These are phyloP conservation scores for Hexactinellida sp. DNA, from an alignment of 37 sponge, comb jelly and placozoan genomes.

Conservation along the genomic window DNA sequence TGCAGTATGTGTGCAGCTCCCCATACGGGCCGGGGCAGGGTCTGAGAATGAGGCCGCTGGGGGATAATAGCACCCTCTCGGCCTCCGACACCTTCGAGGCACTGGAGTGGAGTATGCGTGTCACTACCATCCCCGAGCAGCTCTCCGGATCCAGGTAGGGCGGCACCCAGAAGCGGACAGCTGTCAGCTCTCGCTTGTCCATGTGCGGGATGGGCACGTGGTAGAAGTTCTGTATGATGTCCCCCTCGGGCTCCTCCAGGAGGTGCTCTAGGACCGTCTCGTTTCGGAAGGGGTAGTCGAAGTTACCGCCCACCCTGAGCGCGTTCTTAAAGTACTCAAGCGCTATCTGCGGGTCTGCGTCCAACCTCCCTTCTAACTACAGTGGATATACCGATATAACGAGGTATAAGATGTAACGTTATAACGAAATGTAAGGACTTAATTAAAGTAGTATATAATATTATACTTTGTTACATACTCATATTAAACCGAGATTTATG, in stretches of 20 bases:
- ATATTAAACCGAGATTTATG: no score
- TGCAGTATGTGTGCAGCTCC: slow-evolving; percentile 30
- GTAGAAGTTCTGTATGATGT: background rate
- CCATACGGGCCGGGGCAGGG: background rate
- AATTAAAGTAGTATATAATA: no score
- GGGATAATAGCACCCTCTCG: background rate
- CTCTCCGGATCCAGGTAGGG: background rate
- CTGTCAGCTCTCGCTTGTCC: background rate
- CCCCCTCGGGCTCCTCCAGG: background rate
- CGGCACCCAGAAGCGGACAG: background rate
- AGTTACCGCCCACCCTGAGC: background rate
- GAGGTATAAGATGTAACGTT: no score
- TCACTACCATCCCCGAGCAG: background rate
- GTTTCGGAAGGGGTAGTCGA: background rate
- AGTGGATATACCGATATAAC: no score
- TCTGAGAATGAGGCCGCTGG: background rate
- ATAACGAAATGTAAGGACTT: no score
- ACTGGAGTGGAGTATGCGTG: background rate
- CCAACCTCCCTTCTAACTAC: slow-evolving; percentile 4
- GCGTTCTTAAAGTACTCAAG: slow-evolving; percentile 5
- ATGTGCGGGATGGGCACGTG: background rate
- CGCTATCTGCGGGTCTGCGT: background rate
- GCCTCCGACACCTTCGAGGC: background rate
- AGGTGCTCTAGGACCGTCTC: background rate
- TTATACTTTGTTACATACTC: no score